Evolutionary conservation across 2,797 vertebrate genomes (phyloP), one percentile per base, ranked within the genome.

Genomic region (Taenioides sp.): DNA sequence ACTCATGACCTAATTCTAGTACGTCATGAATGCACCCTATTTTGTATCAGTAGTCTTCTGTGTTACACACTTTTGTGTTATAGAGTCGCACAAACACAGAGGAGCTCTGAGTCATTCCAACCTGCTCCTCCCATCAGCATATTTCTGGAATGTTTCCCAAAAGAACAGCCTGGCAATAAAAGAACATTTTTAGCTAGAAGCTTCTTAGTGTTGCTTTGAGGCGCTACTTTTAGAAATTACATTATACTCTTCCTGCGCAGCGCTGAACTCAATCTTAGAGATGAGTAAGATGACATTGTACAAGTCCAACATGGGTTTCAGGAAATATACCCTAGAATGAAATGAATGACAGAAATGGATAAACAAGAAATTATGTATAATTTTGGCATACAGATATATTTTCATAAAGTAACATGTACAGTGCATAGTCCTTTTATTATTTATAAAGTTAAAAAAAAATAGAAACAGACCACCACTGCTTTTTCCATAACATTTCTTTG

Each of bases 211-310:
- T 76, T 74, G 73, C 81, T 83, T 73, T 70, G 72, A 84, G 65
- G 52, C 69, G 87, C 82, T 82, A 14, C 83, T 67, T 79, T 67
- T 65, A 83, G 68, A 64, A 79, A 75, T 85, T 86, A 82, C 84
- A 78, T 88, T 77, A 82, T 87, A 71, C 86, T 84, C 74, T 73
- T 70, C 52, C 60, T 54, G 73, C 6, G 23, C 78, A 69, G 73
- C 9, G 82, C 75, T 80, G 79, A 72, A 86, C 83, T 87, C 67
- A 87, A 87, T 90, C 81, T 77, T 58, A 67, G 70, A 68, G 79
- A 86, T 79, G 80, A 65, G 77, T 69, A 80, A 63, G 72, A 83
- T 86, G 83, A 75, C 69, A 76, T n/a, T 43, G 76, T 54, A 68
- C 78, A 40, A 18, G 18, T 61, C 7, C 28, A 1, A 61, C 34